Percentiles rank a stretch among this genome's conserved stretches.
Conservation (phyloP, 2,113 vertebrate genomes). For the Amphilophus citrinellus region DNA sequence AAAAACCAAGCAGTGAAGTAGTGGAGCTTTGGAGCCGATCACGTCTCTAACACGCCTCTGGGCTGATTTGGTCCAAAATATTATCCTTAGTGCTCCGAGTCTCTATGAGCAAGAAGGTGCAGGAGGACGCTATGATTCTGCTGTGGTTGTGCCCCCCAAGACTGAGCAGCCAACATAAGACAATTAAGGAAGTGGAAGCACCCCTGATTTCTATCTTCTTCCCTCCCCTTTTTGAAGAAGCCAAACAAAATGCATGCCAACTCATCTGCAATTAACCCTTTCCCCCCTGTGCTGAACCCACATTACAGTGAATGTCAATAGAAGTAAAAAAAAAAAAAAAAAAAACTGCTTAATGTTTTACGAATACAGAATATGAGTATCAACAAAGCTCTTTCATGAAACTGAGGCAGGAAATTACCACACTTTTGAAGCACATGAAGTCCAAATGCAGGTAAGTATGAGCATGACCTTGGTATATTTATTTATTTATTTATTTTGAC, state of each 20-base stretch:
- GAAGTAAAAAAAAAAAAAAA: neutral
- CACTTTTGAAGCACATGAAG: fast-evolving
- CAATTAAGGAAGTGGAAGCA: constrained; percentile 17
- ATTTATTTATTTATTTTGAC: fast-evolving
- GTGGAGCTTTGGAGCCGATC: neutral
- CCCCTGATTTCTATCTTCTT: neutral
- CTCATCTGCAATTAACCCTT: constrained; percentile 25
- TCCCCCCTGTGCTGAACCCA: neutral
- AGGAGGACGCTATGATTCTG: constrained; percentile 18
- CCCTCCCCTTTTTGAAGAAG: neutral
- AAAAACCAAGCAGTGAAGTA: constrained; percentile 23
- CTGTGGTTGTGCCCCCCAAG: constrained; percentile 23
- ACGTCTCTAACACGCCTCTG: neutral
- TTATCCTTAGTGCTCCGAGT: constrained; percentile 11
- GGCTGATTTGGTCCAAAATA: constrained; percentile 29
- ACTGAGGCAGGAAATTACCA: neutral
- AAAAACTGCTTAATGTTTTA: neutral
- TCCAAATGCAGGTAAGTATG: neutral
- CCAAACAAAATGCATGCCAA: neutral
- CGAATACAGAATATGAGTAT: neutral
- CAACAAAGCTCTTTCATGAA: neutral
- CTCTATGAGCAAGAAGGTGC: neutral
- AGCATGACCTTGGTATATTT: neutral
- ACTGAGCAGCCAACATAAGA: constrained; percentile 32
- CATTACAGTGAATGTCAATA: neutral